phyloP scores from a whole-genome alignment of 2,797 vertebrate species.

The Sarcophilus harrisii region DNA sequence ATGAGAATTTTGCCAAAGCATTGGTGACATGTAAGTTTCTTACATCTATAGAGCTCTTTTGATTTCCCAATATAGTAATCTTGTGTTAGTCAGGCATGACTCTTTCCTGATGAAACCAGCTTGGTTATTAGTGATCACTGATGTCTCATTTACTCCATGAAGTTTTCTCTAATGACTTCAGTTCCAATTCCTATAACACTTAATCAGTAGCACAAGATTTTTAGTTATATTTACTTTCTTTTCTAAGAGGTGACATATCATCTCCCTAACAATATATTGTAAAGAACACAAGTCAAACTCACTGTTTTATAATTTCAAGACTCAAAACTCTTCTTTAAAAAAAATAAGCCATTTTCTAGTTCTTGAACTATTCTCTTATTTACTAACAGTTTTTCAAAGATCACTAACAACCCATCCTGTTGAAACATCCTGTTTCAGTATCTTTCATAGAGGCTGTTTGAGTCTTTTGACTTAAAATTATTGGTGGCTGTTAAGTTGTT shows the following conservation, averaged over 20 bases:
- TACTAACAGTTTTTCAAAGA: background rate
- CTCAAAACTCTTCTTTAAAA: background rate
- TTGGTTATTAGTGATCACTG: background rate
- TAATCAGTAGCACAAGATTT: background rate
- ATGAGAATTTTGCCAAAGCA: background rate
- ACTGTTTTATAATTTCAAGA: background rate
- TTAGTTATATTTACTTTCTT: background rate
- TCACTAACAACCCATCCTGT: background rate
- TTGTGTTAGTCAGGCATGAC: background rate
- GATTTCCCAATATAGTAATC: background rate
- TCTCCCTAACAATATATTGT: background rate
- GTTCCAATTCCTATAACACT: background rate
- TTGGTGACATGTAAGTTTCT: background rate
- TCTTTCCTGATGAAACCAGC: background rate
- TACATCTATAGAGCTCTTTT: background rate
- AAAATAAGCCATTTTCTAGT: background rate
- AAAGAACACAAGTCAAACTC: background rate
- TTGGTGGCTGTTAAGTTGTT: background rate
- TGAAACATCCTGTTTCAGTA: background rate
- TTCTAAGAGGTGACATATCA: background rate
- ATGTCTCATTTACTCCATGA: background rate
- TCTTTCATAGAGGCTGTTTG: background rate
- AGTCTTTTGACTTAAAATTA: background rate
- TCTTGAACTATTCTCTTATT: background rate
- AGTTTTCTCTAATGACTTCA: background rate